These are phyloP conservation scores for Cerastis rubricosa DNA, from an alignment of 2,888 invertebrate genomes.

Conservation along the genomic window DNA sequence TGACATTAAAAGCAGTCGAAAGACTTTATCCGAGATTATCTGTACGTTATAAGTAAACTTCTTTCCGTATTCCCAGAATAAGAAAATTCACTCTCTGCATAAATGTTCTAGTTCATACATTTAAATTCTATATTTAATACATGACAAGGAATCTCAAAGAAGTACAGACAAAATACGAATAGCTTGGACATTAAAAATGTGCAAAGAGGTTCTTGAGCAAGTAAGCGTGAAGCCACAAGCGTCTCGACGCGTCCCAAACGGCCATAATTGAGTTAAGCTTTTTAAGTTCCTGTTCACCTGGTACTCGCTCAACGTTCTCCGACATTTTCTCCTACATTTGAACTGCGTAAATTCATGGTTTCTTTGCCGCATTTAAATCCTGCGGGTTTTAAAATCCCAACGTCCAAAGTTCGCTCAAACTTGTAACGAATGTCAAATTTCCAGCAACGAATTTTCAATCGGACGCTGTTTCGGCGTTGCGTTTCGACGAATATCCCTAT, in stretches of 20 bases:
- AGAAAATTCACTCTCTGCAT: slow-evolving; percentile 10
- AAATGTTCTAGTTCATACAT: slow-evolving; percentile 42
- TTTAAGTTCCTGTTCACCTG: slow-evolving; percentile 75
- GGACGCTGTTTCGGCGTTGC: slow-evolving; percentile 23
- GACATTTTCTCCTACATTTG: slow-evolving; percentile 39
- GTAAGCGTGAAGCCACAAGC: slow-evolving; percentile 74
- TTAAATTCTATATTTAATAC: slow-evolving; percentile 63
- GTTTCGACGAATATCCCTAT: slow-evolving; percentile 56
- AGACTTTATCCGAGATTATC: slow-evolving; percentile 8
- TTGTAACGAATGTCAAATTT: slow-evolving; percentile 30
- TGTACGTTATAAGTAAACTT: neutral
- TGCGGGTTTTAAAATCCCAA: slow-evolving; percentile 18
- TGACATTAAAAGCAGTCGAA: neutral
- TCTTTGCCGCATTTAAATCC: slow-evolving; percentile 18
- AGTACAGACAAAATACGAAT: slow-evolving; percentile 61
- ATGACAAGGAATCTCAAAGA: slow-evolving; percentile 61
- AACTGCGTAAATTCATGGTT: slow-evolving; percentile 19
- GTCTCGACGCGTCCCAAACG: slow-evolving; percentile 69
- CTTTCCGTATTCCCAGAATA: neutral
- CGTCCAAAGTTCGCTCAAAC: slow-evolving; percentile 39
- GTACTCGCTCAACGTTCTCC: slow-evolving; percentile 44
- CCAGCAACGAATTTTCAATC: slow-evolving; percentile 34
- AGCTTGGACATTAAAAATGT: slow-evolving; percentile 70
- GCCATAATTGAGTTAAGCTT: slow-evolving; percentile 81
- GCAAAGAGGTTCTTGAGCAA: slow-evolving; percentile 73